phyloP scores from a whole-genome alignment of 2,888 invertebrate genomes.

The Liopterus haemorrhoidalis region DNA sequence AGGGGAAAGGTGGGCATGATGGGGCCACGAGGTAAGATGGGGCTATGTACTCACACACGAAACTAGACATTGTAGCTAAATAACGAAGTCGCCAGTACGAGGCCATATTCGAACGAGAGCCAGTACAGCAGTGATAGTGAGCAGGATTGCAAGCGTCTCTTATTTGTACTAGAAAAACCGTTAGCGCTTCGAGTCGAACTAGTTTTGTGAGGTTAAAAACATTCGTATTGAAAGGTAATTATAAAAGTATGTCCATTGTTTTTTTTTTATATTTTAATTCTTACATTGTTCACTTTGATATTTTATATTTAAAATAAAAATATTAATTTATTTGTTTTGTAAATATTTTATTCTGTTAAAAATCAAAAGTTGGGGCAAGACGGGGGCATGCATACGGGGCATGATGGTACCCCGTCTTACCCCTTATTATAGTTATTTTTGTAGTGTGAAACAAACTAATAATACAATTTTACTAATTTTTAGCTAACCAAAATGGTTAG shows the following conservation, averaged over 20 bases:
- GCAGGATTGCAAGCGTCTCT: neutral
- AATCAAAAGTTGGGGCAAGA: neutral
- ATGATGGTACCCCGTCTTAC: neutral
- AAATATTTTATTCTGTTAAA: neutral
- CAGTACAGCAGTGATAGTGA: neutral
- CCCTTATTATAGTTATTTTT: too few relatives aligned
- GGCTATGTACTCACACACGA: neutral
- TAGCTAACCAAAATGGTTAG: slow-evolving; percentile 7
- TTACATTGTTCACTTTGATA: neutral
- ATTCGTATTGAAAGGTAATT: neutral
- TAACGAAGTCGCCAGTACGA: neutral
- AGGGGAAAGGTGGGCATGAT: neutral
- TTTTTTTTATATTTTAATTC: neutral
- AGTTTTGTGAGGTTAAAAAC: neutral
- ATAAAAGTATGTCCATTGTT: neutral
- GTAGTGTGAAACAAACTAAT: neutral
- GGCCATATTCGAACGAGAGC: neutral
- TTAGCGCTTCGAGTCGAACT: neutral
- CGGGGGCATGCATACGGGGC: neutral
- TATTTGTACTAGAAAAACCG: neutral
- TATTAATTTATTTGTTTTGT: neutral
- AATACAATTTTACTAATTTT: too few relatives aligned
- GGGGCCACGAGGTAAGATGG: neutral
- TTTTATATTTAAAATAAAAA: neutral
- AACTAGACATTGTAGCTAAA: neutral